phyloP scores from a whole-genome alignment of 2,113 vertebrate genomes.

The Pseudolaguvia tuberculata region DNA sequence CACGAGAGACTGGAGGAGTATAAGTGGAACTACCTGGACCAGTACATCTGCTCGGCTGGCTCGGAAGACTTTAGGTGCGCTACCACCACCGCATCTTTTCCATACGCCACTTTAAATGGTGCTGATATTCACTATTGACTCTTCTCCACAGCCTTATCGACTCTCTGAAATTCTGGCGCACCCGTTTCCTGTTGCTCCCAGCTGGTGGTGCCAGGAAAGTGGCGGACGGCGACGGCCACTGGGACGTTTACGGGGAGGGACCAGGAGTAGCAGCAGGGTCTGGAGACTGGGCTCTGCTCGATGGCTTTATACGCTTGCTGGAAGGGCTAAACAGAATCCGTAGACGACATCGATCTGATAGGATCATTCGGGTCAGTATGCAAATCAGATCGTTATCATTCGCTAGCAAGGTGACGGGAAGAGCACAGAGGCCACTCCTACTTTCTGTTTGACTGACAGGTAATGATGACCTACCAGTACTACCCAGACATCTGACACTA shows the following conservation, averaged over 20 bases:
- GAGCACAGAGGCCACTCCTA: background rate
- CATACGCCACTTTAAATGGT: background rate
- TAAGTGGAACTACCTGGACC: constrained; percentile 98
- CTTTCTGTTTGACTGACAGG: background rate
- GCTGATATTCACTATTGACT: background rate
- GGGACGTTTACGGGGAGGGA: constrained; percentile 87
- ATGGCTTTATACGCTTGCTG: constrained; percentile 93
- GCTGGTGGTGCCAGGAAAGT: constrained; percentile 87
- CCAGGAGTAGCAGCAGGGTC: constrained; percentile 55
- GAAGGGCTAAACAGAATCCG: constrained; percentile 95
- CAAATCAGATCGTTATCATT: background rate
- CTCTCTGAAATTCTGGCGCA: constrained; percentile 96
- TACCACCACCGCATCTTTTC: background rate
- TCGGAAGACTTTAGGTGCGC: constrained; percentile 94
- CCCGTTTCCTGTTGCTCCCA: constrained; percentile 89
- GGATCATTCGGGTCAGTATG: constrained; percentile 77
- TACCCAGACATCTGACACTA: background rate
- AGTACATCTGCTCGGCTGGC: constrained; percentile 96
- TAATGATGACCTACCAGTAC: background rate
- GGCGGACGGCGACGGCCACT: constrained; percentile 83
- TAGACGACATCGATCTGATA: constrained; percentile 87
- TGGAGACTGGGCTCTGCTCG: constrained; percentile 86
- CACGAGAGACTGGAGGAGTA: constrained; percentile 95
- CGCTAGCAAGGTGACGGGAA: background rate
- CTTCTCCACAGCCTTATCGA: constrained; percentile 79